These are phyloP conservation scores for Nephrotoma guestfalica DNA, from an alignment of 2,888 invertebrate genomes.

Conservation along the genomic window DNA sequence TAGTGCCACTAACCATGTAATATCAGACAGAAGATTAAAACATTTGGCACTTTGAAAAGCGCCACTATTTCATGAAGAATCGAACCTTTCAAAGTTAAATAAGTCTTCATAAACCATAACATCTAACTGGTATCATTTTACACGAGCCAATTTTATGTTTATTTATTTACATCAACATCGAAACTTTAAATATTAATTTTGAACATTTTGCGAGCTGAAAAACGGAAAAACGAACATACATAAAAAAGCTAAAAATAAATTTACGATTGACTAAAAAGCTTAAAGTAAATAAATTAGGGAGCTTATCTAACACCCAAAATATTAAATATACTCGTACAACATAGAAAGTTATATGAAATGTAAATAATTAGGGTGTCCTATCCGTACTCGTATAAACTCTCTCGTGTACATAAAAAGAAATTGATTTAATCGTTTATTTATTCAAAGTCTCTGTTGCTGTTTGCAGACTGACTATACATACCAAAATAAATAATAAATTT, in stretches of 20 bases:
- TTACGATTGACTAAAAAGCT: not conserved
- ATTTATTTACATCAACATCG: not conserved
- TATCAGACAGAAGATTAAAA: too few relatives aligned
- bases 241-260: not conserved
- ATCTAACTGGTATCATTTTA: too few relatives aligned
- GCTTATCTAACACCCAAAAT: not conserved
- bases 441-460: not conserved
- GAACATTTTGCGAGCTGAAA: not conserved
- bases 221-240: not conserved
- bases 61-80: too few relatives aligned
- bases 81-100: too few relatives aligned
- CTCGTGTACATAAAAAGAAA: not conserved
- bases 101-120: too few relatives aligned
- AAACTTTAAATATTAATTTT: not conserved
- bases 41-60: too few relatives aligned
- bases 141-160: too few relatives aligned
- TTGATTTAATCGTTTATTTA: not conserved
- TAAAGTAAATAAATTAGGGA: not conserved
- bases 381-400: not conserved
- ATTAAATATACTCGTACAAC: not conserved
- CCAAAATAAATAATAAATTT: not conserved
- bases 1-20: too few relatives aligned
- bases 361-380: not conserved
- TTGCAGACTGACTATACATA: not conserved
- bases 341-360: not conserved